A percentile compares a stretch with the other conserved stretches of the same genome.
Conservation (phyloP, 1,140 invertebrate genomes). For the Macrotrachela quadricornifera region DNA sequence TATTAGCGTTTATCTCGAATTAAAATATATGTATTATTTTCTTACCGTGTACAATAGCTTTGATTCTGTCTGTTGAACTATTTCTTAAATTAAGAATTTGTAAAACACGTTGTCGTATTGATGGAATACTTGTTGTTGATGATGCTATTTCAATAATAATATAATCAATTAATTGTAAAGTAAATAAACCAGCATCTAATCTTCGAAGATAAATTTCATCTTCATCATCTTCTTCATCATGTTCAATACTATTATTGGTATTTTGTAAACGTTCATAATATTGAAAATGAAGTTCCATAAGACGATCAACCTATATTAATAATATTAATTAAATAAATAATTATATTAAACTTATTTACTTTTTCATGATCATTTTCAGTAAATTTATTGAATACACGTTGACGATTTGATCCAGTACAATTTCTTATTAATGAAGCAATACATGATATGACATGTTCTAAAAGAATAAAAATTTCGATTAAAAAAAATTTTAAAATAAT, state of each 20-base stretch:
- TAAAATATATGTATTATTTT: neutral
- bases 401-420: slow-evolving; percentile 63
- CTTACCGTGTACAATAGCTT: neutral
- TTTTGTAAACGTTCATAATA: slow-evolving; percentile 1
- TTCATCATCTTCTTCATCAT: neutral
- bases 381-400: slow-evolving; percentile 78
- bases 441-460: slow-evolving; percentile 79
- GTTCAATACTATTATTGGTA: neutral
- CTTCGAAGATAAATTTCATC: slow-evolving; percentile 3
- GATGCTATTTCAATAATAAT: slow-evolving; percentile 1
- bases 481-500: neutral
- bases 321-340: too few relatives aligned
- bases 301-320: neutral
- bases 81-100: slow-evolving; percentile 6
- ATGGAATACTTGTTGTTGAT: neutral
- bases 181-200: slow-evolving; percentile 5
- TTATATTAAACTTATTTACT: slow-evolving; percentile 15
- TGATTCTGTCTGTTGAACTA: neutral
- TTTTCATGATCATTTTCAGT: slow-evolving; percentile 96
- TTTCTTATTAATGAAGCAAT: slow-evolving; percentile 77
- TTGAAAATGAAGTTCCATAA: slow-evolving; percentile 4
- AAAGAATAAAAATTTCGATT: neutral
- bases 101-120: neutral
- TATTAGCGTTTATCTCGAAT: neutral
- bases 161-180: slow-evolving; percentile 5